Evolutionary conservation across 2,113 vertebrate species (phyloP), one percentile per base, ranked within the genome.

Genomic region (Suricata suricatta): DNA sequence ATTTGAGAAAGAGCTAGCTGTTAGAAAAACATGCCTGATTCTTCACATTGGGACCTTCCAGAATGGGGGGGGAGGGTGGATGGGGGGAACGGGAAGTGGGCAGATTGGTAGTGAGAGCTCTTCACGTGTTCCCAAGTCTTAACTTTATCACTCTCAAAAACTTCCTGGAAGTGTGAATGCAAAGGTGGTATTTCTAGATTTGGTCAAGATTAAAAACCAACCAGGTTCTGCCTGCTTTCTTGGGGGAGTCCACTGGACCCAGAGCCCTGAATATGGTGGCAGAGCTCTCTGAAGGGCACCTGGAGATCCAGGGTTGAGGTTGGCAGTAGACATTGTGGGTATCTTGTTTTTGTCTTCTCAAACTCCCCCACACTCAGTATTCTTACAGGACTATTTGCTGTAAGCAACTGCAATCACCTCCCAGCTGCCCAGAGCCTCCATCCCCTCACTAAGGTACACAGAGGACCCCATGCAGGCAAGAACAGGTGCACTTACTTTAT

Each of bases 121-220:
- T 29, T 88, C 44, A 63, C 1, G 4, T 68, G 44, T 64, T 50
- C 38, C 57, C 3, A 29, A 19, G n/a, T 89, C 68, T 44, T 50
- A 85, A 41, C 64, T 64, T 77, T 41, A 19, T 88, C 77, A 68
- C 41, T 81, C 17, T 90, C 19, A 52, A 81, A 69, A 27, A 86
- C 41, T 68, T 86, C 38, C n/a, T 90, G 69, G 19, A 14, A 81
- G 27, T 85, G 14, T 66, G 60, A 88, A 77, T 23, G 21, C 21
- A 33, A 29, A 88, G 44, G 54, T 10, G 27, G 74, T 88, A 35
- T 54, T 88, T 80, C 68, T 91, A 66, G 76, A 50, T 93, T 93
- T 83, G 76, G 72, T 33, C 7, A 72, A 47, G 5, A 27, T 63
- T 90, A 50, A 90, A 86, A 93, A 52, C 29, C 15, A 11, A 31